These are phyloP conservation scores for Psittacula echo DNA, from an alignment of 2,797 vertebrate species.

Conservation along the genomic window DNA sequence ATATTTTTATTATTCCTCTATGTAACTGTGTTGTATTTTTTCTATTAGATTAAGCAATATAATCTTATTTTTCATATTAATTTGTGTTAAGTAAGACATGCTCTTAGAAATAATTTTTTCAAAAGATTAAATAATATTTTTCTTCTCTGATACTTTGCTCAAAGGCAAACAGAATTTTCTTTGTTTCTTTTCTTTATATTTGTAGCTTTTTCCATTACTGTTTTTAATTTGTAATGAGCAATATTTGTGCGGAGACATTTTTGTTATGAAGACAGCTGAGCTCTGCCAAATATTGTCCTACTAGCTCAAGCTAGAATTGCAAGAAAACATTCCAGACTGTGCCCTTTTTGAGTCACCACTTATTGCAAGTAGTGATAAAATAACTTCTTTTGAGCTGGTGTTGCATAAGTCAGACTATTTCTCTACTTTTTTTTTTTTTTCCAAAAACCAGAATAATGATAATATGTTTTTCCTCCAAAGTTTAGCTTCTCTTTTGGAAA, in stretches of 20 bases:
- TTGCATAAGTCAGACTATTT: conserved; percentile 31
- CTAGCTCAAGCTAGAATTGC: conserved; percentile 9
- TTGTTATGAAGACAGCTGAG: conserved; percentile 18
- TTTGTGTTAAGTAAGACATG: not conserved
- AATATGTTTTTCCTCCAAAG: not conserved
- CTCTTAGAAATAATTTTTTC: not conserved
- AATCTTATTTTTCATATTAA: not conserved
- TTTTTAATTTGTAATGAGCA: conserved; percentile 54
- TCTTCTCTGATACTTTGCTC: not conserved
- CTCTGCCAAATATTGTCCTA: conserved; percentile 50
- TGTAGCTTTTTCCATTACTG: conserved; percentile 19
- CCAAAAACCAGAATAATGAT: not conserved
- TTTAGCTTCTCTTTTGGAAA: not conserved
- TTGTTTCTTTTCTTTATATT: conserved; percentile 6
- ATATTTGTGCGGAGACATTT: conserved; percentile 48
- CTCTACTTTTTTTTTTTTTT: not conserved
- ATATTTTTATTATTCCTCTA: not conserved
- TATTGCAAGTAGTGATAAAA: conserved; percentile 45
- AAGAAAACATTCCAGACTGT: conserved; percentile 39
- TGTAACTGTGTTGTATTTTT: not conserved
- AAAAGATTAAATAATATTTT: not conserved
- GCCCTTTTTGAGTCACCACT: conserved; percentile 19
- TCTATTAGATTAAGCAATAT: not conserved
- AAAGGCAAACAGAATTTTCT: not conserved
- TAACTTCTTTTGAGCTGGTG: not conserved